These are phyloP conservation scores for Apogon talboti DNA, from an alignment of 2,797 vertebrate species.

Conservation along the genomic window DNA sequence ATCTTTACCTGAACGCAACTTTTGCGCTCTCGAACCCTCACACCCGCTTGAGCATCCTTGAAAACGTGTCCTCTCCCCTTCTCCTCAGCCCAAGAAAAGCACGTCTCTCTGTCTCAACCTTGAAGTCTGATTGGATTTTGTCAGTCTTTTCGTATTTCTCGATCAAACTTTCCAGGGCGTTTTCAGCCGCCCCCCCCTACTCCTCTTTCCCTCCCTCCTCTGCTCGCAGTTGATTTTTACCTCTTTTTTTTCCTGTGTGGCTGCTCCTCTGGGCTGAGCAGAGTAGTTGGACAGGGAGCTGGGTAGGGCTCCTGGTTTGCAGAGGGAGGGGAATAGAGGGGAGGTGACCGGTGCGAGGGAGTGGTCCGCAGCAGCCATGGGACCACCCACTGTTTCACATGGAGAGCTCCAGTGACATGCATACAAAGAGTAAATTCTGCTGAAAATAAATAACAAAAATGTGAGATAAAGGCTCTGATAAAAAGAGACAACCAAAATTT, in stretches of 20 bases:
- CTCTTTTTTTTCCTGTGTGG: conserved; percentile 66
- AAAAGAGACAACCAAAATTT: neutral
- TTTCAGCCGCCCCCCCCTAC: conserved; percentile 65
- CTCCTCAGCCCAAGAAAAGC: conserved; percentile 75
- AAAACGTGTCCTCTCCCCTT: conserved; percentile 70
- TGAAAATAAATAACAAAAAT: neutral
- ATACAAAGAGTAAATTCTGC: conserved; percentile 35
- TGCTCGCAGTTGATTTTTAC: conserved; percentile 66
- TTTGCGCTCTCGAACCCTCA: conserved; percentile 77
- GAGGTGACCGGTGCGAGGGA: conserved; percentile 76
- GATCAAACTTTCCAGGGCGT: conserved; percentile 77
- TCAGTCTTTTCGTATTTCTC: conserved; percentile 72
- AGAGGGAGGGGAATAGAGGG: conserved; percentile 77
- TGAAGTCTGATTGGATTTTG: conserved; percentile 67
- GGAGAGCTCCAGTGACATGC: conserved; percentile 46
- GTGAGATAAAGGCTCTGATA: neutral
- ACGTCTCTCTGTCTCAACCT: conserved; percentile 68
- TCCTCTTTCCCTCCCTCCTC: conserved; percentile 60
- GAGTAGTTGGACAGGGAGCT: conserved; percentile 78
- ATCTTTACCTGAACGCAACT: conserved; percentile 80
- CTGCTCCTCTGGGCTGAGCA: conserved; percentile 83
- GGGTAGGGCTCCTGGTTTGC: conserved; percentile 80
- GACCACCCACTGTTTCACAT: conserved; percentile 77
- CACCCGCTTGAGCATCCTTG: conserved; percentile 84
- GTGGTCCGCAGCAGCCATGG: conserved; percentile 72